Evolutionary conservation across 2,113 vertebrate species (phyloP).

Genomic region (Prinia subflava): DNA sequence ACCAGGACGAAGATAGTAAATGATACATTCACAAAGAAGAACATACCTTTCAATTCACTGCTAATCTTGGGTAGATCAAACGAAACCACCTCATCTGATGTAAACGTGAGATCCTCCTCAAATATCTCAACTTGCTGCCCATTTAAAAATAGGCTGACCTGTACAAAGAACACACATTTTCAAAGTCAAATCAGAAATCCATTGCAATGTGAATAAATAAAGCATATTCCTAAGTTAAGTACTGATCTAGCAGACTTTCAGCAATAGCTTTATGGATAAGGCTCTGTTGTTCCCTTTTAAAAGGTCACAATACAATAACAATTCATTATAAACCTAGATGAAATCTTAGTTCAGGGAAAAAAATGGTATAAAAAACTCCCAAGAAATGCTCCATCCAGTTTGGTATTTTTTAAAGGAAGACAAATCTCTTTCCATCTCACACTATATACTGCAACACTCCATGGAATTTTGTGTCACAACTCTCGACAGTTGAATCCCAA

Average conservation of each 20-base stretch:
- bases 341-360: neutral
- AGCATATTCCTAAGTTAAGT: neutral
- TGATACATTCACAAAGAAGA: neutral
- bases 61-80: neutral
- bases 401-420: neutral
- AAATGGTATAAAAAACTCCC: neutral
- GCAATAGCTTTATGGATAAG: neutral
- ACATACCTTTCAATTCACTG: constrained; percentile 66
- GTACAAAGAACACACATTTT: neutral
- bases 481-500: neutral
- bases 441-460: neutral
- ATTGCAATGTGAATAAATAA: neutral
- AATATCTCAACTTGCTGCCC: constrained; percentile 75
- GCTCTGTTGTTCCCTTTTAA: neutral
- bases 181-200: neutral
- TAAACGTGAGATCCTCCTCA: constrained; percentile 60
- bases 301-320: neutral
- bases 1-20: neutral
- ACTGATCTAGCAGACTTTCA: neutral
- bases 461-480: neutral
- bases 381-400: neutral
- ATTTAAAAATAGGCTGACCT: constrained; percentile 77
- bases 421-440: neutral
- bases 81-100: constrained; percentile 41
- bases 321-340: neutral